Evolutionary conservation across 1,140 invertebrate genomes (phyloP).

Genomic region (Riptortus pedestris): DNA sequence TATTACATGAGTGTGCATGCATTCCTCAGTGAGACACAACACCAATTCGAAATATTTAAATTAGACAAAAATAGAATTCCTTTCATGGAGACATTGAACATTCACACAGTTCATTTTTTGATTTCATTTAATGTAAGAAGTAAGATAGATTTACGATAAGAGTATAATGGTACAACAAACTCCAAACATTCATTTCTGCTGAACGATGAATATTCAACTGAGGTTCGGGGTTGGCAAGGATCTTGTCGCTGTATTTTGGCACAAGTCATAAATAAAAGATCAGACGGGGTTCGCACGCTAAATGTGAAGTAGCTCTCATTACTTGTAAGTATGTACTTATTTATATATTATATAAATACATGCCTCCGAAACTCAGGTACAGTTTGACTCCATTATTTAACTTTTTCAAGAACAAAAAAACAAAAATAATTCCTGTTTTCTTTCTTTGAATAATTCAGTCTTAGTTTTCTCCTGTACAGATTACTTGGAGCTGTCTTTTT

Average conservation of each 20-base stretch:
- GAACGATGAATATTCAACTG: neutral
- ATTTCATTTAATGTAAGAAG: neutral
- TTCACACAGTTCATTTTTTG: neutral
- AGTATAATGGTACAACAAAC: constrained; percentile 1
- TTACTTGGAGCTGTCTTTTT: neutral
- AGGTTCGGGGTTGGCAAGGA: constrained; percentile 16
- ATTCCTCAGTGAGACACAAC: constrained; percentile 9
- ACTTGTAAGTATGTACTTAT: too few species aligned
- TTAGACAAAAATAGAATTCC: constrained; percentile 13
- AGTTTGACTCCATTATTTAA: constrained; percentile 20
- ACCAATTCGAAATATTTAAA: neutral
- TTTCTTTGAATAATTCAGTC: constrained; percentile 11
- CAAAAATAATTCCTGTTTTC: neutral
- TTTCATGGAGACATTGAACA: constrained; percentile 1
- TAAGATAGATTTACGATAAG: neutral
- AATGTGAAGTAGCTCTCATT: too few species aligned
- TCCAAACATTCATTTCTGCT: neutral
- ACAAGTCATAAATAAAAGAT: neutral
- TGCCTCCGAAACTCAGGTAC: constrained; percentile 25
- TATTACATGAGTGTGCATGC: constrained; percentile 12
- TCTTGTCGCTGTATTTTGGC: neutral
- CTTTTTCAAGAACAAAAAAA: neutral
- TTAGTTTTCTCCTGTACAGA: constrained; percentile 10
- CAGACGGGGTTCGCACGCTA: too few species aligned
- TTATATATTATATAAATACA: constrained; percentile 8